Evolutionary conservation across 2,888 invertebrate genomes (phyloP), one percentile per base, ranked within the genome.

Genomic region (Metalampra italica): DNA sequence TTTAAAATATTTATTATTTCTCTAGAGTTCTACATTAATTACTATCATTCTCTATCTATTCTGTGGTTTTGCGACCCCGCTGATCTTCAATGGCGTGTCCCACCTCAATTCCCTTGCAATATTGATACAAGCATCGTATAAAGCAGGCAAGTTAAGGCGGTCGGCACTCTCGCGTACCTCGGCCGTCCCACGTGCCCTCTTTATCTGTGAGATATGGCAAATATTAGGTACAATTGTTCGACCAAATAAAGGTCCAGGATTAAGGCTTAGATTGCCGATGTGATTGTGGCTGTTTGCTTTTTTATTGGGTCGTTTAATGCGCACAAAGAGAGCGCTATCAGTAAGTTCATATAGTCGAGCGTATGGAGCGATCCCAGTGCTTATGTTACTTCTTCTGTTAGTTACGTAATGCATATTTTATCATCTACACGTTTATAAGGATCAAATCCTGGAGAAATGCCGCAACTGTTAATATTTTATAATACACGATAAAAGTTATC

Each of bases 91-190:
- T 58, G n/a, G 45, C 63, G 70, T 64, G 39, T 1, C 29, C 52
- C 58, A 37, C 43, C 44, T n/a, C 59, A 48, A 64, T 60, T 61
- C 60, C 58, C 68, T 66, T 75, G 69, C 74, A 81, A 83, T 80
- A 81, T 78, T 81, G 80, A 80, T 78, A 80, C 74, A 72, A 68
- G 60, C 53, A 61, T 57, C 58, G 68, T 68, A 70, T 71, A 72
- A 75, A 76, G 61, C 73, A 65, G 56, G 59, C 70, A 58, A 71
- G 69, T 74, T 76, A 72, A 73, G 71, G 65, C 64, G 62, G 58
- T 59, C 54, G 57, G 56, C 59, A 55, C 62, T 61, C 53, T 56
- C 58, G 57, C 48, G 13, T 14, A 15, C 46, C 13, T 30, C 45
- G 4, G 2, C 8, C 74, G 59, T 75, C 78, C 74, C 75, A 74